phyloP scores from a whole-genome alignment of 2,888 invertebrate species.

The Drosophila mettleri region DNA sequence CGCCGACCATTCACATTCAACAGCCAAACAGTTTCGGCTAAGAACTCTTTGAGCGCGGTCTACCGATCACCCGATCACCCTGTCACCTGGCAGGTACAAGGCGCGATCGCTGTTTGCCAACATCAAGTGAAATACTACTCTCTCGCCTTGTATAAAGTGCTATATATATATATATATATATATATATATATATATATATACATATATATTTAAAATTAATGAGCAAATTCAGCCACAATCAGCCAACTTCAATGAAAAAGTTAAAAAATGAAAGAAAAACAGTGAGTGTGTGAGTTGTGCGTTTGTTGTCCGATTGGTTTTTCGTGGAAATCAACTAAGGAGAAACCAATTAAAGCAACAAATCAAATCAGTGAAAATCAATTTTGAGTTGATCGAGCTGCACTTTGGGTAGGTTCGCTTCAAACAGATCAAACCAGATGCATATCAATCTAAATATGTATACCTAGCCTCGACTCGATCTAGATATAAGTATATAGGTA shows the following conservation, averaged over 20 bases:
- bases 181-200: neutral
- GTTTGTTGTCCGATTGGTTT: neutral
- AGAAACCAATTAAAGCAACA: neutral
- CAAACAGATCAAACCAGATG: no score
- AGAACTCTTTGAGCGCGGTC: slow-evolving; percentile 83
- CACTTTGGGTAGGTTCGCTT: neutral
- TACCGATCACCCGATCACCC: no score
- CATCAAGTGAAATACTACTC: slow-evolving; percentile 28
- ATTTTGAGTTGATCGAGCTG: no score
- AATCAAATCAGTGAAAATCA: neutral
- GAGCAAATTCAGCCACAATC: neutral
- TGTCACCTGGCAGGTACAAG: slow-evolving; percentile 53
- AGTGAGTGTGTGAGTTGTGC: slow-evolving; percentile 18
- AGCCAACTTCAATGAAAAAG: neutral
- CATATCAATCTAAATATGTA: neutral
- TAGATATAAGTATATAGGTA: neutral
- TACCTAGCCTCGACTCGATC: no score
- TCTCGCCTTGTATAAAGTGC: neutral
- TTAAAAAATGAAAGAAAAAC: slow-evolving; percentile 4
- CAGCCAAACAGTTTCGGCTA: slow-evolving; percentile 80
- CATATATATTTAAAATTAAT: neutral
- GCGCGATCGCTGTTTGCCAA: slow-evolving; percentile 23
- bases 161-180: neutral
- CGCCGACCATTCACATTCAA: slow-evolving; percentile 62
- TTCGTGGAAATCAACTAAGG: neutral